Percentiles rank a stretch among this genome's conserved stretches.
phyloP scores from a whole-genome alignment of 2,113 vertebrate species.

The Nannobrachium achirus region DNA sequence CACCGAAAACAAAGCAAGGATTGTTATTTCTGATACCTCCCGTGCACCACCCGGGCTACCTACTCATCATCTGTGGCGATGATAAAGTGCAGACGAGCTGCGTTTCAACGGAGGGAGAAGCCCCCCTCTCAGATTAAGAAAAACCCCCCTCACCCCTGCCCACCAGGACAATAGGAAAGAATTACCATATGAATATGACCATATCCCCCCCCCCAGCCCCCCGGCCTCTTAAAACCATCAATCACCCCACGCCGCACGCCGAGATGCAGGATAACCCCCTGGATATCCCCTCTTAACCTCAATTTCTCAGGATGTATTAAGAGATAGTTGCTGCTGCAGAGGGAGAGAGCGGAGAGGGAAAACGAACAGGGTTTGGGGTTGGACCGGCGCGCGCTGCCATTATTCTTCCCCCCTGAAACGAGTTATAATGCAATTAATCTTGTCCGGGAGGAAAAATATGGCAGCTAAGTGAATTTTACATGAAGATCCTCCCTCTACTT shows the following conservation, averaged over 20 bases:
- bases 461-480: constrained; percentile 86
- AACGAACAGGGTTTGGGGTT: constrained; percentile 50
- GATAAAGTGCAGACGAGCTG: constrained; percentile 76
- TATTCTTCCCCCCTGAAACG: constrained; percentile 74
- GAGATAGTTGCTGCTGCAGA: constrained; percentile 68
- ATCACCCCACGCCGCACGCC: constrained; percentile 77
- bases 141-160: constrained; percentile 61
- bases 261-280: constrained; percentile 82
- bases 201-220: constrained; percentile 70
- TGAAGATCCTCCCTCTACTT: constrained; percentile 80
- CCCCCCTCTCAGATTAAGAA: constrained; percentile 80
- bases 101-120: constrained; percentile 66
- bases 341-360: constrained; percentile 7
- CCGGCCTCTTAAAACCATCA: constrained; percentile 83
- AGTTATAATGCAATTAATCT: constrained; percentile 84
- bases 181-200: constrained; percentile 87
- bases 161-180: constrained; percentile 75
- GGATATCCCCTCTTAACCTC: constrained; percentile 88
- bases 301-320: constrained; percentile 87
- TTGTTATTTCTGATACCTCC: constrained; percentile 54
- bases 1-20: constrained; percentile 24
- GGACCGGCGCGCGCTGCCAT: constrained; percentile 56
- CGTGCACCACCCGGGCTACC: constrained; percentile 50
- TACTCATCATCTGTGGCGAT: constrained; percentile 64
- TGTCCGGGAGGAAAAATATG: constrained; percentile 79